Evolutionary conservation across 2,113 vertebrate species (phyloP), one percentile per base, ranked within the genome.

Genomic region (Lepidothrix coronata): DNA sequence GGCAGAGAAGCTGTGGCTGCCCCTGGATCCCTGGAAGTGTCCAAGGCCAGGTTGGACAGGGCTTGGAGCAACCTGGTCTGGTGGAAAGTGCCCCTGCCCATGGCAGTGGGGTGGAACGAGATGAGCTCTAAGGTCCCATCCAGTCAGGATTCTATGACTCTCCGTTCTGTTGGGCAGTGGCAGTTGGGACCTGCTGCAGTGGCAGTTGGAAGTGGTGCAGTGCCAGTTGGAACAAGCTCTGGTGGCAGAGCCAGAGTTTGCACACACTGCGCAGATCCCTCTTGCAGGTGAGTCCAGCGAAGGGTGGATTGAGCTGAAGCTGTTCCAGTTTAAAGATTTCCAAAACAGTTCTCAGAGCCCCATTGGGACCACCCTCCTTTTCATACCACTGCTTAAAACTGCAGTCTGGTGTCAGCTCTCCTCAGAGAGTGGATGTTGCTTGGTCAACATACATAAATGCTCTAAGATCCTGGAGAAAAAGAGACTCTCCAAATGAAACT

Each of bases 31-130:
- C 57, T 84, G 71, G 17, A 7, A 49, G 5, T 48, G n/a, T 28
- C 41, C 35, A 62, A 5, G 12, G 41, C n/a, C 63, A 43, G 35
- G 25, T 0, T 83, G 48, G 20, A 62, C 0, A 0, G 28, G 6
- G 20, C 61, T 54, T 48, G 39, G 63, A 76, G 21, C 9, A 19
- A 0, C 14, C 6, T 77, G 63, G 31, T 9, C 0, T 17, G 3
- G 22, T 77, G 31, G 14, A 15, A 63, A 22, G 9, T 33, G 48
- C 55, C 41, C 35, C 25, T 76, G n/a, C 4, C 14, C 14, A 2
- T 43, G 48, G 14, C 18, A 55, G 30, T 18, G 48, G 10, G 12
- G 15, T 51, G 55, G 35, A 43, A 51, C 27, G 35, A 51, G 72
- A 28, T 48, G 41, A 55, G 8, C 21, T 83, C 0, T 5, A 11